A percentile compares a stretch with the other conserved stretches of the same genome.
phyloP scores from a whole-genome alignment of 2,113 vertebrate genomes.

The Ornithorhynchus anatinus region DNA sequence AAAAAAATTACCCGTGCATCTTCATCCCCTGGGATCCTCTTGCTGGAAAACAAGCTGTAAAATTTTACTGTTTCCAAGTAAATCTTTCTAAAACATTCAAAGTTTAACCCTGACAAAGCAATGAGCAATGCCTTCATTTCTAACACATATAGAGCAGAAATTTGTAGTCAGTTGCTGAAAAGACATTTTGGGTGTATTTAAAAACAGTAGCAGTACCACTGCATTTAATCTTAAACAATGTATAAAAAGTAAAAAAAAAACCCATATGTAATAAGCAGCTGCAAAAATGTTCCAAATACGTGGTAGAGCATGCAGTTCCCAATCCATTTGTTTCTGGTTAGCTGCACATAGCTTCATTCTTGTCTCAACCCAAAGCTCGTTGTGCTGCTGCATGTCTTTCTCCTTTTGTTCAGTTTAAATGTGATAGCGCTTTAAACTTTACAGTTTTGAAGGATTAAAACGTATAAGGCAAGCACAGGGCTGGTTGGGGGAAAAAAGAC shows the following conservation, averaged over 20 bases:
- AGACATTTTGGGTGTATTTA: slow-evolving; percentile 37
- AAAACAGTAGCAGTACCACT: slow-evolving; percentile 40
- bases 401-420: background rate
- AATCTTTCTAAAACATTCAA: slow-evolving; percentile 24
- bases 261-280: slow-evolving; percentile 21
- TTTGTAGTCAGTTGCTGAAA: background rate
- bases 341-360: background rate
- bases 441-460: background rate
- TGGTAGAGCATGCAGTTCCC: slow-evolving; percentile 13
- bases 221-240: slow-evolving; percentile 30
- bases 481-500: background rate
- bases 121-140: slow-evolving; percentile 44
- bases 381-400: background rate
- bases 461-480: background rate
- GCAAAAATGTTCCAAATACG: slow-evolving; percentile 20
- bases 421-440: background rate
- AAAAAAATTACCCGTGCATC: slow-evolving; percentile 34
- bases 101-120: slow-evolving; percentile 26
- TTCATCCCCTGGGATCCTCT: slow-evolving; percentile 15
- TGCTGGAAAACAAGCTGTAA: slow-evolving; percentile 35
- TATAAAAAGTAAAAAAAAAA: slow-evolving; percentile 33
- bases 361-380: background rate
- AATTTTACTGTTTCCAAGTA: slow-evolving; percentile 59
- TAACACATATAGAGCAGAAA: slow-evolving; percentile 33
- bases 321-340: background rate